Evolutionary conservation across 2,797 vertebrate genomes (phyloP).

Genomic region (Arremon aurantiirostris): DNA sequence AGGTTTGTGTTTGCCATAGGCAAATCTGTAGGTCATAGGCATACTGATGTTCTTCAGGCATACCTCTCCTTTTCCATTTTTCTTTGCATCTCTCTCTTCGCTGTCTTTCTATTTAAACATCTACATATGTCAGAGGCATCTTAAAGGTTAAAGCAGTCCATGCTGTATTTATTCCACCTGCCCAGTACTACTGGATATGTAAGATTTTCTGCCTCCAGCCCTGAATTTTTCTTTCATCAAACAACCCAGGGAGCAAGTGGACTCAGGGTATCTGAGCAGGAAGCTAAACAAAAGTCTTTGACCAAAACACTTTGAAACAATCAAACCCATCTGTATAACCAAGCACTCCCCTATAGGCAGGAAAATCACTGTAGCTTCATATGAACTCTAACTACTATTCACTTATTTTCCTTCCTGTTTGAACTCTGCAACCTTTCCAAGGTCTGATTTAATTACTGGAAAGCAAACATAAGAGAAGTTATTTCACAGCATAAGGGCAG

Average conservation of each 20-base stretch:
- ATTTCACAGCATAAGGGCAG: not conserved
- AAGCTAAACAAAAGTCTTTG: not conserved
- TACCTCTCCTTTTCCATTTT: not conserved
- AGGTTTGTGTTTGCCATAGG: not conserved
- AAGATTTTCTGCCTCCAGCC: not conserved
- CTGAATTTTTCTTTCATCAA: not conserved
- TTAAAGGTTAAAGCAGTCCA: slow-evolving; percentile 6
- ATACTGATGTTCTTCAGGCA: not conserved
- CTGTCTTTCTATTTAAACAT: not conserved
- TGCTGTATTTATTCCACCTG: not conserved
- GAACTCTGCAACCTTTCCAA: not conserved
- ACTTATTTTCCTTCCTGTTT: not conserved
- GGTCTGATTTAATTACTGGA: not conserved
- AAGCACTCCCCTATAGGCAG: not conserved
- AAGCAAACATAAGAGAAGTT: not conserved
- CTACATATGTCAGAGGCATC: not conserved
- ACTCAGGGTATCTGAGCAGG: not conserved
- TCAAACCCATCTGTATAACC: not conserved
- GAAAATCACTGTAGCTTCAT: not conserved
- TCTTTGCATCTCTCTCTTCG: not conserved
- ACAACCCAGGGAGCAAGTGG: not conserved
- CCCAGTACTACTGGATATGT: not conserved
- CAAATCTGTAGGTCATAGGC: not conserved
- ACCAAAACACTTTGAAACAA: not conserved
- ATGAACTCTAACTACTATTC: not conserved